A percentile compares a stretch with the other conserved stretches of the same genome.
These are phyloP conservation scores for Orcinus orca DNA, from an alignment of 2,113 vertebrate genomes.

Conservation along the genomic window DNA sequence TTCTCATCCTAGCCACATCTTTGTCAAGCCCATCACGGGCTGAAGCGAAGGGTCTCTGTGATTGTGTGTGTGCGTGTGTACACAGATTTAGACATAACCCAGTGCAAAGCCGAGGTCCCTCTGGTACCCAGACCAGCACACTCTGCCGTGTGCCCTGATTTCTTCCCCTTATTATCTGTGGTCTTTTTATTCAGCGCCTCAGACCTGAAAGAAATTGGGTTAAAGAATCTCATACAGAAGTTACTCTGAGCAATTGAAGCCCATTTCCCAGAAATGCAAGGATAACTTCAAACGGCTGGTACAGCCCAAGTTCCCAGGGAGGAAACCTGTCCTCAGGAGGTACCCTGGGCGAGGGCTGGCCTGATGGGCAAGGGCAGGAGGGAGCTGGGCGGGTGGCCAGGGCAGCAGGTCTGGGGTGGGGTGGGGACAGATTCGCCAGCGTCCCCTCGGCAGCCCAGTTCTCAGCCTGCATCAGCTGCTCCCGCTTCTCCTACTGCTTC, in stretches of 20 bases:
- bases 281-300: background rate
- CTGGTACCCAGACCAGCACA: background rate
- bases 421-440: background rate
- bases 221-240: background rate
- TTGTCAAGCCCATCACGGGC: background rate
- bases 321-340: background rate
- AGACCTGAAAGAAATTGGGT: background rate
- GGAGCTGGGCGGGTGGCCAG: background rate
- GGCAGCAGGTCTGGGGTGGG: accelerated
- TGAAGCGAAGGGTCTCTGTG: background rate
- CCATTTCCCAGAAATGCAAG: background rate
- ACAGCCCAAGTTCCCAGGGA: background rate
- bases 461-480: background rate
- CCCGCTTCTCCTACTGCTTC: background rate
- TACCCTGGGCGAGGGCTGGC: background rate
- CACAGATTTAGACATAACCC: background rate
- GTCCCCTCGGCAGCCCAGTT: background rate
- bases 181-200: background rate
- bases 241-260: background rate
- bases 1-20: background rate
- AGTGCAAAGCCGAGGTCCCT: background rate
- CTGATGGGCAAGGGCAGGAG: background rate
- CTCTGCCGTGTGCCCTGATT: background rate
- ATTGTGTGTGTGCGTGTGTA: background rate
- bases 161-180: background rate